These are phyloP conservation scores for Alethe castanea DNA, from an alignment of 2,113 vertebrate species.

Conservation along the genomic window DNA sequence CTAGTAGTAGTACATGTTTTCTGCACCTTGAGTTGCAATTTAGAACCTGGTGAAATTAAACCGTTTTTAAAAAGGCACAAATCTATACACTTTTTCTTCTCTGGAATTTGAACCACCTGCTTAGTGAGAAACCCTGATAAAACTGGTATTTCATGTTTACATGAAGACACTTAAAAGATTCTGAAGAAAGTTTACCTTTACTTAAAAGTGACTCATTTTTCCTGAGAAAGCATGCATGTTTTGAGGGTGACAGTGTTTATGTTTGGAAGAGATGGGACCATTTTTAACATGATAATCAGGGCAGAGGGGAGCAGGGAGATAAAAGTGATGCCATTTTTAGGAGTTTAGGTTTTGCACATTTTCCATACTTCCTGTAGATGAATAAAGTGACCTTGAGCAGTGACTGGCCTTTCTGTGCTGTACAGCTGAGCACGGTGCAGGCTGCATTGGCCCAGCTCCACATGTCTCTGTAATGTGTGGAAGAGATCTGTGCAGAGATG, in stretches of 20 bases:
- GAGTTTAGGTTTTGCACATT: not conserved
- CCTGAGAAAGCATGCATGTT: not conserved
- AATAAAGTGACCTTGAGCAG: not conserved
- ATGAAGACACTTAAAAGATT: not conserved
- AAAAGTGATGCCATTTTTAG: not conserved
- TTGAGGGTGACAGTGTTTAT: not conserved
- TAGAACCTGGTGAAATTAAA: not conserved
- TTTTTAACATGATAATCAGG: not conserved
- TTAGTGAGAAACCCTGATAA: conserved; percentile 1
- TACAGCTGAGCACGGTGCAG: not conserved
- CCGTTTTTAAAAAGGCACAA: not conserved
- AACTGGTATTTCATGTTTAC: not conserved
- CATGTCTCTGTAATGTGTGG: not conserved
- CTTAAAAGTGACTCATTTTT: conserved; percentile 21
- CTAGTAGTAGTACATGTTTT: not conserved
- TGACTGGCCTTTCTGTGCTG: not conserved
- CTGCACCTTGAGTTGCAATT: not conserved
- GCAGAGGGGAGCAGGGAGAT: not conserved
- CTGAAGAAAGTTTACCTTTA: not conserved
- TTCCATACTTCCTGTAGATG: not conserved
- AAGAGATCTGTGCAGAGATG: not conserved
- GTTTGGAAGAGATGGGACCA: not conserved
- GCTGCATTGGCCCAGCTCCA: not conserved
- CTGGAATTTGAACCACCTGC: not conserved
- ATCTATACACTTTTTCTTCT: not conserved